phyloP scores from a whole-genome alignment of 2,113 vertebrate species.

The Erythrocercus mccallii region DNA sequence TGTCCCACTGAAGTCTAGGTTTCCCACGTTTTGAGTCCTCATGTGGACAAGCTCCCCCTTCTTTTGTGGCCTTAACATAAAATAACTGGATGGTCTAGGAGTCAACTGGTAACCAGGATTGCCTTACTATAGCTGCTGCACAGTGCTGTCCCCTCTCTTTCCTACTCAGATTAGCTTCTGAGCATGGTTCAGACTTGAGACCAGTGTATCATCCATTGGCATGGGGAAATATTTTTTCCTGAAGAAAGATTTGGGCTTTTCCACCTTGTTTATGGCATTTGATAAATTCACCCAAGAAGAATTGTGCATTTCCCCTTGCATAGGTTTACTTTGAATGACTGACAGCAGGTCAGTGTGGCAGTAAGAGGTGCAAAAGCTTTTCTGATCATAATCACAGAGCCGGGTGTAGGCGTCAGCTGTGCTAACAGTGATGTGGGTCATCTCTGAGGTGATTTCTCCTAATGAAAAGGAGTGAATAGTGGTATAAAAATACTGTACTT shows the following conservation, averaged over 20 bases:
- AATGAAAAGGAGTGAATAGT: background rate
- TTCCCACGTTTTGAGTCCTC: background rate
- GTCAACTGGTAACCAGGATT: background rate
- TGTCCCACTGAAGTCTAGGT: background rate
- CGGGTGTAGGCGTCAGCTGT: background rate
- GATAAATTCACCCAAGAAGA: background rate
- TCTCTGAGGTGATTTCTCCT: background rate
- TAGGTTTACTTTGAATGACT: background rate
- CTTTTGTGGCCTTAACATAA: background rate
- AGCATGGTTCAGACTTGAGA: background rate
- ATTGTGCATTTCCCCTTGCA: background rate
- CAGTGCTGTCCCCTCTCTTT: background rate
- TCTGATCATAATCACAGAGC: background rate
- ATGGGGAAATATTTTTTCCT: background rate
- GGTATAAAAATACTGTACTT: background rate
- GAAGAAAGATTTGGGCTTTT: background rate
- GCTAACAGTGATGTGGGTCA: background rate
- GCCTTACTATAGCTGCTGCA: background rate
- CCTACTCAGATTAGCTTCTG: background rate
- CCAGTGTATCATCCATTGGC: background rate
- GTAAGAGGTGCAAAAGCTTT: background rate
- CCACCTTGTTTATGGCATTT: background rate
- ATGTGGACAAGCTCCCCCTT: background rate
- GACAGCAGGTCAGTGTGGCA: background rate
- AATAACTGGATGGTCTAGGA: background rate